These are phyloP conservation scores for Pedionomus torquatus DNA, from an alignment of 2,113 vertebrate genomes.

Conservation along the genomic window DNA sequence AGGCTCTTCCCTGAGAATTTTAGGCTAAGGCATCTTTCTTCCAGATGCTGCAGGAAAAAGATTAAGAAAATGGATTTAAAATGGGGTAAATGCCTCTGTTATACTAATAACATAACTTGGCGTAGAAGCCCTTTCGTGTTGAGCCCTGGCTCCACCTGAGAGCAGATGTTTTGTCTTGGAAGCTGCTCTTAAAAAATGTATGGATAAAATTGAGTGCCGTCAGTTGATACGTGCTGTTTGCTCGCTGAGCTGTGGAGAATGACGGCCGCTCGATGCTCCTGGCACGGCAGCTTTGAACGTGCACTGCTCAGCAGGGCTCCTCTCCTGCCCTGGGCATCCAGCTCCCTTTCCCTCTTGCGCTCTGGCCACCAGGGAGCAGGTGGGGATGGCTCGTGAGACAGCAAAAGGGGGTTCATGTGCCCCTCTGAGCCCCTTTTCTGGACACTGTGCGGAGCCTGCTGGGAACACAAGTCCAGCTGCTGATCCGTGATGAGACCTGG, in stretches of 20 bases:
- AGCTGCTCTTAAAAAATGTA: not conserved
- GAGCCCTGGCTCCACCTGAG: not conserved
- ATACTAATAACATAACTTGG: not conserved
- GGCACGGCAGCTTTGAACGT: not conserved
- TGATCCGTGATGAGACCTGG: not conserved
- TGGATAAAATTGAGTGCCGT: not conserved
- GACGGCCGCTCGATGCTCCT: not conserved
- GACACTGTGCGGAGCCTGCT: not conserved
- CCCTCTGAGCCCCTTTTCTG: not conserved
- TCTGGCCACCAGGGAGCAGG: not conserved
- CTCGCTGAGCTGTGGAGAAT: not conserved
- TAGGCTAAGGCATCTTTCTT: not conserved
- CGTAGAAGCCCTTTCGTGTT: not conserved
- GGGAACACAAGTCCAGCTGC: not conserved
- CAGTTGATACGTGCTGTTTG: not conserved
- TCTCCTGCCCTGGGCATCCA: not conserved
- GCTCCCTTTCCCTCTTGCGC: rapidly evolving
- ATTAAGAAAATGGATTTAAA: not conserved
- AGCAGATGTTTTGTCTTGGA: conserved; percentile 31
- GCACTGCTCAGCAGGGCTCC: rapidly evolving
- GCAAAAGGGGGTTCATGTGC: not conserved
- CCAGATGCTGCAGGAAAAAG: not conserved
- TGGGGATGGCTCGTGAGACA: rapidly evolving
- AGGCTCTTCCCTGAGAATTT: not conserved
- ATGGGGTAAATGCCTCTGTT: not conserved